Evolutionary conservation across 2,888 invertebrate genomes (phyloP).

Genomic region (Drosophila neotestacea): DNA sequence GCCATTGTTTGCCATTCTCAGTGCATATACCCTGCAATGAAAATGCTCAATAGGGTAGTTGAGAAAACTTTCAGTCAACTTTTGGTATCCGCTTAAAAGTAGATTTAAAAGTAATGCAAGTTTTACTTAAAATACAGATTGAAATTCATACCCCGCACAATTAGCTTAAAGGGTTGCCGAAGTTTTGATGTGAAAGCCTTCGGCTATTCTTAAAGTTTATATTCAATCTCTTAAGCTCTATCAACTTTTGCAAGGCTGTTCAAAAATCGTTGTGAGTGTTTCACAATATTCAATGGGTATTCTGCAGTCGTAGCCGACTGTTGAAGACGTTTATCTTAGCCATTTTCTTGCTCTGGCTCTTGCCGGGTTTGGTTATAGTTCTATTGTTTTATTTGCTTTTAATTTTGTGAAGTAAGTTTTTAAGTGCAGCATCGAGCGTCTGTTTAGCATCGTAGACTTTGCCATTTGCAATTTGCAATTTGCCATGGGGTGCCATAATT

Average conservation of each 20-base stretch:
- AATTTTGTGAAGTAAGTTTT: slow-evolving; percentile 69
- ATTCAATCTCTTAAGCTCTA: neutral
- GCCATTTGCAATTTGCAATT: slow-evolving; percentile 55
- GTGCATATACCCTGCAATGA: slow-evolving; percentile 37
- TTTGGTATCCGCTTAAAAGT: slow-evolving; percentile 4
- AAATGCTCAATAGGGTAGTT: neutral
- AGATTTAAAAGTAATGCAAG: neutral
- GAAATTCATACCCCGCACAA: neutral
- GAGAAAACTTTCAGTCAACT: neutral
- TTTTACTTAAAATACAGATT: slow-evolving; percentile 2
- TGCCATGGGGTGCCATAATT: slow-evolving; percentile 73
- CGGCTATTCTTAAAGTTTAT: neutral
- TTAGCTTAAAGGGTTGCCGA: too few relatives aligned
- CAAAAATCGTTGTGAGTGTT: neutral
- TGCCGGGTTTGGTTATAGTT: slow-evolving; percentile 52
- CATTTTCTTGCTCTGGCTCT: slow-evolving; percentile 12
- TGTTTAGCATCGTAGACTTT: slow-evolving; percentile 59
- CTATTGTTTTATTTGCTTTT: slow-evolving; percentile 76
- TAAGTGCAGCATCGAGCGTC: slow-evolving; percentile 66
- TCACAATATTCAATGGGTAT: slow-evolving; percentile 15
- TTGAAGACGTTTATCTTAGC: slow-evolving; percentile 11
- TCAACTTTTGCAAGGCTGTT: neutral
- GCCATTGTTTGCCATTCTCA: slow-evolving; percentile 43
- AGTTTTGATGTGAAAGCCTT: neutral
- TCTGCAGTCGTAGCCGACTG: neutral